These are phyloP conservation scores for Diadumene lineata DNA, from an alignment of 92 coral and sea anemone genomes.

Conservation along the genomic window DNA sequence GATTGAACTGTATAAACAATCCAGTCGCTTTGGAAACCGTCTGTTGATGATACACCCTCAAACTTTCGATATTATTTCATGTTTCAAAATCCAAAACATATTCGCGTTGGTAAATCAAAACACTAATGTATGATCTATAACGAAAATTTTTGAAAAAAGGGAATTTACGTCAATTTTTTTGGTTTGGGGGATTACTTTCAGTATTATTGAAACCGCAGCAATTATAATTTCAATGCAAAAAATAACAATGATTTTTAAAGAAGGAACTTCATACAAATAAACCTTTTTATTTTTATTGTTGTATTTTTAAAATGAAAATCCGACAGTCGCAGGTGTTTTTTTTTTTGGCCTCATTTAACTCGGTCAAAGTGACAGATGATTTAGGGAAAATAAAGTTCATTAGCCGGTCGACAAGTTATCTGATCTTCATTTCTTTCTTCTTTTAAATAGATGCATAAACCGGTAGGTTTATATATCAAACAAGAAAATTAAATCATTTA, in stretches of 20 bases:
- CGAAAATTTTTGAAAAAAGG: neutral
- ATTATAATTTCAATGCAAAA: neutral
- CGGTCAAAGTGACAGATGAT: neutral
- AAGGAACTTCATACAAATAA: neutral
- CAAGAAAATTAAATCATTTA: neutral
- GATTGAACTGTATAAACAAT: slow-evolving; percentile 11
- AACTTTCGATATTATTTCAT: neutral
- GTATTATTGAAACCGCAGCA: neutral
- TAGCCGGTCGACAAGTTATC: slow-evolving; percentile 1
- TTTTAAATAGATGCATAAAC: neutral
- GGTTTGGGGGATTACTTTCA: neutral
- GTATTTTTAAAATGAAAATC: neutral
- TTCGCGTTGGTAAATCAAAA: neutral
- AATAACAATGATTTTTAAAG: neutral
- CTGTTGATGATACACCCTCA: neutral
- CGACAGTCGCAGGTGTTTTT: neutral
- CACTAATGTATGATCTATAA: neutral
- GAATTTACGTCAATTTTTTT: too few species aligned
- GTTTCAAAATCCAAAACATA: neutral
- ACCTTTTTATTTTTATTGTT: neutral
- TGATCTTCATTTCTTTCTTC: neutral
- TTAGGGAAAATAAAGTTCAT: slow-evolving; percentile 4
- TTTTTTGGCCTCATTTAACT: neutral
- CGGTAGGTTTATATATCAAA: neutral
- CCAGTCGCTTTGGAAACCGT: slow-evolving; percentile 24